Conservation (phyloP, 2,888 invertebrate genomes). For the Yponomeuta cagnagella region DNA sequence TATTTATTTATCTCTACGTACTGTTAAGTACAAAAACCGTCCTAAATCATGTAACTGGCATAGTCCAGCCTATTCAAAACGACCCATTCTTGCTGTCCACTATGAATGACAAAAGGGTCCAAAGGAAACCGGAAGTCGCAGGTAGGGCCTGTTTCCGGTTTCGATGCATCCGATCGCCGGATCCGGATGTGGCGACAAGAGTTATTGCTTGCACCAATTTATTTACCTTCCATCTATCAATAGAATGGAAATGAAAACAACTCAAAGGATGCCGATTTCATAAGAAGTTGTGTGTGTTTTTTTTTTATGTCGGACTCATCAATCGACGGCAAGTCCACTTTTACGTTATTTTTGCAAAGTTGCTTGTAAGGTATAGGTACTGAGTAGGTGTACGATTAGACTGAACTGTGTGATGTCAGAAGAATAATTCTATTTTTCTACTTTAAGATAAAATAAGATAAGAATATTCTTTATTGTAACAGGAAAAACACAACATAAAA, state of each 20-base stretch:
- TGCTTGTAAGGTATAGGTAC: no score
- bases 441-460: no score
- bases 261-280: background rate
- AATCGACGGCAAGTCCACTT: no score
- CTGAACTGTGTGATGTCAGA: no score
- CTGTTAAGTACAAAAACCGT: background rate
- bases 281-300: no score
- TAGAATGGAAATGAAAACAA: background rate
- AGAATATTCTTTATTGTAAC: no score
- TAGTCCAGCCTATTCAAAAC: background rate
- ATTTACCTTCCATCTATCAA: background rate
- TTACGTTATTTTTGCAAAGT: no score
- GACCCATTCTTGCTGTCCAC: background rate
- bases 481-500: no score
- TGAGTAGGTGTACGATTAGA: no score
- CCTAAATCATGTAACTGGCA: background rate
- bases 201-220: background rate
- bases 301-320: no score
- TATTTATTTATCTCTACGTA: no score
- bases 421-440: no score
- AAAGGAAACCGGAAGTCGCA: conserved; percentile 37
- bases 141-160: conserved; percentile 41
- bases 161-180: conserved; percentile 8
- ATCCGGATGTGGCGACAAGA: conserved; percentile 12
- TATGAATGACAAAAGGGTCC: background rate